phyloP scores from a whole-genome alignment of 2,797 vertebrate genomes.

The Falco cherrug region DNA sequence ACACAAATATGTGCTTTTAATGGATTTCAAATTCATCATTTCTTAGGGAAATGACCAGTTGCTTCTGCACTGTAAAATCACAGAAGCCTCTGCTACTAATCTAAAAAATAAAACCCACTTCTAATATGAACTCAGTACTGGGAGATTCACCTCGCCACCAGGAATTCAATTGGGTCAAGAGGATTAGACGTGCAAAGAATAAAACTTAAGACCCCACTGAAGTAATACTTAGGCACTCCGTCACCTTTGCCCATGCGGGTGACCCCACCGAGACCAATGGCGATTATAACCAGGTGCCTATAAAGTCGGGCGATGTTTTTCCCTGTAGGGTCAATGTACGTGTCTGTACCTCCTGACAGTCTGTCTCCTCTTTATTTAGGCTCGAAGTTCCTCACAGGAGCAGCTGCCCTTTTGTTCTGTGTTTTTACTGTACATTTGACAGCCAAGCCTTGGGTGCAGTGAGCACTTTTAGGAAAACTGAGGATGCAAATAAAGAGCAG shows the following conservation, averaged over 20 bases:
- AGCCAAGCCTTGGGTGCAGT: not conserved
- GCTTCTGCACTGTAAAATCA: not conserved
- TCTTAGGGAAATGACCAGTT: slow-evolving; percentile 26
- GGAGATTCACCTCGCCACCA: not conserved
- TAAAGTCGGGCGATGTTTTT: not conserved
- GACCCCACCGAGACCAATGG: not conserved
- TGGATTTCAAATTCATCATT: slow-evolving; percentile 42
- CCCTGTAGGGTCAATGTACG: accelerated
- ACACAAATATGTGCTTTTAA: slow-evolving; percentile 51
- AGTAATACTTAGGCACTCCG: not conserved
- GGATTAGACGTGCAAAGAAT: not conserved
- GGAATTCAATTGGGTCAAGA: not conserved
- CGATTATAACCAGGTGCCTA: not conserved
- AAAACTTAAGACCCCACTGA: not conserved
- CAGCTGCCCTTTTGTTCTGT: not conserved
- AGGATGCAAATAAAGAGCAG: not conserved
- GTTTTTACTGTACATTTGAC: not conserved
- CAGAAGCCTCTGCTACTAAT: not conserved
- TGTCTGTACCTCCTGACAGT: accelerated
- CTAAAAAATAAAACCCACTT: not conserved
- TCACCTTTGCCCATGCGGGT: not conserved
- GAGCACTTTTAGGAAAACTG: not conserved
- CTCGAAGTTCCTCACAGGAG: not conserved
- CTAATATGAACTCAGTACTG: not conserved
- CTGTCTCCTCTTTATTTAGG: not conserved